Conservation (phyloP, 1,140 invertebrate genomes). For the Aradophagus sp. region DNA sequence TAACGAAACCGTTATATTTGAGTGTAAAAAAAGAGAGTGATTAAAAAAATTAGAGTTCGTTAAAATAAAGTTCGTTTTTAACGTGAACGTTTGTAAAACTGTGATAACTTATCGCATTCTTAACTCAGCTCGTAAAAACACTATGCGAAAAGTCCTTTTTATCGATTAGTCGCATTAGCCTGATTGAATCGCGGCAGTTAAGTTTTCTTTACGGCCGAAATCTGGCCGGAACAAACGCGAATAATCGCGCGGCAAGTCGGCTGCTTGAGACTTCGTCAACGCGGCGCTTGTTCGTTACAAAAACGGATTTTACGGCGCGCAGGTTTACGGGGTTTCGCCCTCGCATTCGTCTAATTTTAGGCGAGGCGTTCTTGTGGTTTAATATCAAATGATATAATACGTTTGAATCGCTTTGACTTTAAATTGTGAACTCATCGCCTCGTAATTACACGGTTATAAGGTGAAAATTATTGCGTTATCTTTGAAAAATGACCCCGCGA, state of each 20-base stretch:
- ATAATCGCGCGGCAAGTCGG: constrained; percentile 6
- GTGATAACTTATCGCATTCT: constrained; percentile 10
- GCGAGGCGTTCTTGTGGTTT: no score
- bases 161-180: constrained; percentile 32
- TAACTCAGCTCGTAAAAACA: constrained; percentile 32
- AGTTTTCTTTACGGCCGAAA: constrained; percentile 24
- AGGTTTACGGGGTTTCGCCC: no score
- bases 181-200: constrained; percentile 27
- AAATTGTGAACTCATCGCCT: no score
- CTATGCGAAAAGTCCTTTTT: constrained; percentile 20
- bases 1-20: no score
- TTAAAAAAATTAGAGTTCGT: no score
- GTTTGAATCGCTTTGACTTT: no score
- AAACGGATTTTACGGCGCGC: constrained; percentile 10
- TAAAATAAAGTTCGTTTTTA: not conserved
- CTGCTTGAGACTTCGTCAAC: constrained; percentile 8
- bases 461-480: no score
- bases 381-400: constrained; percentile 6
- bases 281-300: constrained; percentile 11
- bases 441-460: no score
- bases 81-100: constrained; percentile 11
- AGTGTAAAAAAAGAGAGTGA: not conserved
- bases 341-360: not conserved
- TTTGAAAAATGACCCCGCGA: no score
- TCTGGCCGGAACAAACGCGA: constrained; percentile 15